A percentile compares a stretch with the other conserved stretches of the same genome.
Evolutionary conservation across 1,140 invertebrate species (phyloP).

Genomic region (Oryzaephilus surinamensis): DNA sequence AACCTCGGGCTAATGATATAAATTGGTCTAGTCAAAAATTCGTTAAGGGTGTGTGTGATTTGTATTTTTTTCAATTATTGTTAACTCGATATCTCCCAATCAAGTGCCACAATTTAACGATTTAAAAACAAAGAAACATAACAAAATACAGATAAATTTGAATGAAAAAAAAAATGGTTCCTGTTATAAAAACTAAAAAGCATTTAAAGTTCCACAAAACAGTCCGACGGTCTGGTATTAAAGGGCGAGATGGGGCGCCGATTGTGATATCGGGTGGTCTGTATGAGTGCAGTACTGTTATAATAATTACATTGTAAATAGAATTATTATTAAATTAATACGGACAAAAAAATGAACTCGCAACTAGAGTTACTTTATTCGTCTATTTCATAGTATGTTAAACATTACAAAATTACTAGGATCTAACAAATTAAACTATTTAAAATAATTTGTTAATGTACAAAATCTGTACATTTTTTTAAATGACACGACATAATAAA

Average conservation of each 20-base stretch:
- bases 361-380: constrained; percentile 27
- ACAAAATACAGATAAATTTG: constrained; percentile 23
- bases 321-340: constrained; percentile 25
- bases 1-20: constrained; percentile 25
- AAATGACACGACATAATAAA: too few relatives aligned
- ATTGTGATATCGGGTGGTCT: constrained; percentile 32
- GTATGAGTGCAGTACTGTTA: constrained; percentile 20
- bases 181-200: too few relatives aligned
- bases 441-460: constrained; percentile 22
- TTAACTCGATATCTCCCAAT: constrained; percentile 33
- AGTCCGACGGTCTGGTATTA: constrained; percentile 29
- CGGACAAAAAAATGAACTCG: constrained; percentile 27
- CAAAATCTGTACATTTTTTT: too few relatives aligned
- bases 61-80: constrained; percentile 8
- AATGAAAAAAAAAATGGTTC: constrained; percentile 30
- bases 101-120: constrained; percentile 28
- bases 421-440: constrained; percentile 23
- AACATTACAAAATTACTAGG: constrained; percentile 19
- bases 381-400: constrained; percentile 26
- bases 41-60: constrained; percentile 14
- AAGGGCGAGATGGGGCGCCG: constrained; percentile 28
- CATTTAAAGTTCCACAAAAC: constrained; percentile 26
- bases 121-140: constrained; percentile 7
- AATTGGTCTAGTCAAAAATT: constrained; percentile 32
- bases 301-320: constrained; percentile 24